Base-by-base conservation (phyloP, 1,140 invertebrate genomes). In the Drosophila triauraria region DNA sequence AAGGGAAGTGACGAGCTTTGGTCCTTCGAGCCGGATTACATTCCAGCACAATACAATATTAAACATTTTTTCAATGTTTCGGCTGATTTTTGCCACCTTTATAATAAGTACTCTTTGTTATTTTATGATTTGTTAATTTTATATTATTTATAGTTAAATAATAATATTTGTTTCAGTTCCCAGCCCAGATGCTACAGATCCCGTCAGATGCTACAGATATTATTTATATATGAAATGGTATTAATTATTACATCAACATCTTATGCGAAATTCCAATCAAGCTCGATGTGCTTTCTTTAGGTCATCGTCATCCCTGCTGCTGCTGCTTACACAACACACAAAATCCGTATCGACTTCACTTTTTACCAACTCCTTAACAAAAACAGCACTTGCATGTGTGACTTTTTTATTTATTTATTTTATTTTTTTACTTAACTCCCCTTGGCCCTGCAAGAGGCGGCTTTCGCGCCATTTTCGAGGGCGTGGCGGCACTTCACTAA, bases 401-500 rank as follows among this genome's bases (percentile, higher is more conserved):
- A 3, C 15, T 38, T 38, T 53, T 32, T 35, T 17, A 4, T 20
- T 20, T 20, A 20, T 20, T 20, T 20, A 20, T 20, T 20, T 20
- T 20, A 20, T 20, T 20, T 20, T 20, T 20, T 20, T 13, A 38
- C 4, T 38, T 38, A 35, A 20, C 15, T 27, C 2, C 15, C 25
- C 13, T 20, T 10, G 32, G 17, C 51, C 13, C 35, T 46, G 53
- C 20, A 32, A 25, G 20, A 30, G 42, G 17, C 20, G 47, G 40
- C 8, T 27, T 32, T 25, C 2, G 35, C 17, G 46, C 23, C 40
- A 17, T 27, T 44, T 50, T 53, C 2, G 43, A 8, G 35, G 68
- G 64, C 64, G 51, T 58, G 68, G 51, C 42, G 15, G 15, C 50
- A 69, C 43, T 71, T 69, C 32, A 71, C 68, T 71, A 71, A 71